Percentiles rank a stretch among this genome's conserved stretches.
These are phyloP conservation scores for Aratinga solstitialis DNA, from an alignment of 2,797 vertebrate genomes.

Conservation along the genomic window DNA sequence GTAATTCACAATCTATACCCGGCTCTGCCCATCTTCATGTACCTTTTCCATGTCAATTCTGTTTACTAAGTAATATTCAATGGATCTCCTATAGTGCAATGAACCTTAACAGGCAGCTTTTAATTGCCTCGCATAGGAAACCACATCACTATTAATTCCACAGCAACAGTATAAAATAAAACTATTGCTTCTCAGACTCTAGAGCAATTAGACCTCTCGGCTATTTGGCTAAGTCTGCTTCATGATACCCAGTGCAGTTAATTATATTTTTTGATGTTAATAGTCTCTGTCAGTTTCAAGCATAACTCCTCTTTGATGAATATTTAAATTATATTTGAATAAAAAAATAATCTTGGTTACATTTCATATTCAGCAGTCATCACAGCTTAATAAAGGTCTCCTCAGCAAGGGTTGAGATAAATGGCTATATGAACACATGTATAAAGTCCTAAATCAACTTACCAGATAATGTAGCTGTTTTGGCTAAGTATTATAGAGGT, in stretches of 20 bases:
- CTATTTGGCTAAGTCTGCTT: conserved; percentile 84
- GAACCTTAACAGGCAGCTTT: conserved; percentile 78
- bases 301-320: conserved; percentile 86
- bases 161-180: conserved; percentile 77
- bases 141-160: conserved; percentile 80
- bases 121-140: conserved; percentile 81
- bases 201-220: conserved; percentile 80
- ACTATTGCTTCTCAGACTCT: conserved; percentile 79
- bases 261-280: conserved; percentile 86
- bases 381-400: conserved; percentile 81
- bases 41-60: conserved; percentile 69
- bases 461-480: conserved; percentile 65
- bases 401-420: conserved; percentile 74
- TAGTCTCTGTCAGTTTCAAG: conserved; percentile 83
- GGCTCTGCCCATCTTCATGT: conserved; percentile 56
- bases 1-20: conserved; percentile 50
- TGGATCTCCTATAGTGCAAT: conserved; percentile 77
- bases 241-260: conserved; percentile 84
- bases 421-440: conserved; percentile 69
- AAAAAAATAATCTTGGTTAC: conserved; percentile 85
- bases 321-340: conserved; percentile 89
- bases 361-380: conserved; percentile 83
- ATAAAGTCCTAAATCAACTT: conserved; percentile 70
- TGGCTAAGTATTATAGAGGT: conserved; percentile 41
- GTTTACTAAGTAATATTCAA: conserved; percentile 80